Evolutionary conservation across 1,140 invertebrate species (phyloP).

Genomic region (Carcinoscorpius rotundicauda): DNA sequence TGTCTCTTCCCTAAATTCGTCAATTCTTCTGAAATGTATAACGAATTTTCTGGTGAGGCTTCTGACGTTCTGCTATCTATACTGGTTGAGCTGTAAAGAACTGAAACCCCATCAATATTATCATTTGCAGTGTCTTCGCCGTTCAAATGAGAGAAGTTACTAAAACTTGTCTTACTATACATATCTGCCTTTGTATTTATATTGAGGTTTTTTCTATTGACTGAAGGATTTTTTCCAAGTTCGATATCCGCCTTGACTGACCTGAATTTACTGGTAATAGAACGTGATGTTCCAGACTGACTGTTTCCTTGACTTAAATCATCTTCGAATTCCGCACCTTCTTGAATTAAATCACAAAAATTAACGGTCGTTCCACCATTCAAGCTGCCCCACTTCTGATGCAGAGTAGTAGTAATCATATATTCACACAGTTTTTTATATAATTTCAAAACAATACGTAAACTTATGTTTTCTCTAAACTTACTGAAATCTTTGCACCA

Average conservation of each 20-base stretch:
- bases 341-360: constrained; percentile 58
- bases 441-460: constrained; percentile 66
- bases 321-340: constrained; percentile 62
- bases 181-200: background rate
- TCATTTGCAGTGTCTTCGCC: too few relatives aligned
- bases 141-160: too few relatives aligned
- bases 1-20: background rate
- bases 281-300: background rate
- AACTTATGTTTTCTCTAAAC: constrained; percentile 67
- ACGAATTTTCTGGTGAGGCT: too few relatives aligned
- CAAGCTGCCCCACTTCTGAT: constrained; percentile 39
- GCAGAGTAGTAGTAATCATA: constrained; percentile 55
- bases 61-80: too few relatives aligned
- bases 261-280: background rate
- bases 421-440: constrained; percentile 79
- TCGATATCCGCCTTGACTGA: background rate
- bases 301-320: constrained; percentile 39
- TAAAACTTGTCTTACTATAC: constrained; percentile 3
- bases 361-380: constrained; percentile 41
- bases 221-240: background rate
- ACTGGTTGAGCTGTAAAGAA: too few relatives aligned
- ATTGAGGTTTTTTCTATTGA: constrained; percentile 5
- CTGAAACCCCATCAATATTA: too few relatives aligned
- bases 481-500: constrained; percentile 72
- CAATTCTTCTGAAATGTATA: too few relatives aligned